Conservation (phyloP, 1,140 invertebrate species). For the Micrasema minimum region DNA sequence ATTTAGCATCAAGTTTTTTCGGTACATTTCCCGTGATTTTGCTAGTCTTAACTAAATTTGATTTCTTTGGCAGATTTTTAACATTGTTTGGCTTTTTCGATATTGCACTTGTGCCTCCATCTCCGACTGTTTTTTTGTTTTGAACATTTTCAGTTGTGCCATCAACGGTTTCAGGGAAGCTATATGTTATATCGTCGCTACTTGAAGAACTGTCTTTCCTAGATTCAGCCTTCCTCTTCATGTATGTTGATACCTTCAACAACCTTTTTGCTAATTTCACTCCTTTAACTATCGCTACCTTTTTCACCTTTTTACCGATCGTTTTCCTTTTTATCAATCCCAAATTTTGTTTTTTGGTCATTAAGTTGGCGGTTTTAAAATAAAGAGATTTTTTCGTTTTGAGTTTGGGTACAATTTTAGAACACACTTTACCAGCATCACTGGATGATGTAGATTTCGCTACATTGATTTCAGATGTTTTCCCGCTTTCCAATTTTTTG, state of each 20-base stretch:
- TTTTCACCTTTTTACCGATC: constrained; percentile 29
- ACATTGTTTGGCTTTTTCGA: constrained; percentile 33
- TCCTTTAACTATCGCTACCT: constrained; percentile 19
- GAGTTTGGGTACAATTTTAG: not conserved
- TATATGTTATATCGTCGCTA: constrained; percentile 34
- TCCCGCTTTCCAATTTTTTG: constrained; percentile 24
- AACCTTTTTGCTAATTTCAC: constrained; percentile 32
- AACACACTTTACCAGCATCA: not conserved
- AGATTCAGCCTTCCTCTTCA: constrained; percentile 11
- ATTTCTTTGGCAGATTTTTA: constrained; percentile 46
- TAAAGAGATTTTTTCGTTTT: constrained; percentile 32
- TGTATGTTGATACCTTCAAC: not conserved
- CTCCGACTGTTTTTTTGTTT: not conserved
- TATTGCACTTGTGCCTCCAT: constrained; percentile 36
- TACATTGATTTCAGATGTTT: constrained; percentile 2
- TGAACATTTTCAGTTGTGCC: constrained; percentile 1
- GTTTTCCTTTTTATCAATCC: constrained; percentile 13
- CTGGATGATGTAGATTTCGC: constrained; percentile 22
- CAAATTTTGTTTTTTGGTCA: constrained; percentile 31
- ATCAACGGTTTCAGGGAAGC: constrained; percentile 28
- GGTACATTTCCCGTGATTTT: constrained; percentile 9
- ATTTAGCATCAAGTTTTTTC: constrained; percentile 7
- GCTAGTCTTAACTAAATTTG: constrained; percentile 35
- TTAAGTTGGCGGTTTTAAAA: not conserved
- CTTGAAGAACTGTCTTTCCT: constrained; percentile 30